Conservation (phyloP, 2,113 vertebrate species). For the Pampusana beccarii region DNA sequence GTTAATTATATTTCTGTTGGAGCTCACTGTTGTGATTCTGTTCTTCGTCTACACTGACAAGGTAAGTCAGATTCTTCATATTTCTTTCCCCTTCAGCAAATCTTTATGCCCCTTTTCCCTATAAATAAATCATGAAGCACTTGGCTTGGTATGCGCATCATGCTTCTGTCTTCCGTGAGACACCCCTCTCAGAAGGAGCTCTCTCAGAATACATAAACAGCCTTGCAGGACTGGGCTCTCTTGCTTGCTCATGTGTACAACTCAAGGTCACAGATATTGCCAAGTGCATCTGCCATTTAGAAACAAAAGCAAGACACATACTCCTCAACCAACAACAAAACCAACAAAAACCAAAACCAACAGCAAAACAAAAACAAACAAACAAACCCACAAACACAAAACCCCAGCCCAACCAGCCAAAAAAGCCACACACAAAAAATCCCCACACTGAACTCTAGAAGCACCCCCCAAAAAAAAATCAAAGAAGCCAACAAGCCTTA, state of each 20-base stretch:
- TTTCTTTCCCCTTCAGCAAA: conserved; percentile 60
- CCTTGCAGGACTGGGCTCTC: not conserved
- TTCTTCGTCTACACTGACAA: conserved; percentile 95
- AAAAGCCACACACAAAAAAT: not conserved
- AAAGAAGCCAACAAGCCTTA: not conserved
- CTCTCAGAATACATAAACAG: conserved; percentile 58
- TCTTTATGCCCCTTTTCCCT: conserved; percentile 52
- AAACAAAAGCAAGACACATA: not conserved
- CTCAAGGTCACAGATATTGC: conserved; percentile 58
- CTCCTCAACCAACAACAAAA: too few species aligned
- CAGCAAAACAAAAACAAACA: not conserved
- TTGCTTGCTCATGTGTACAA: not conserved
- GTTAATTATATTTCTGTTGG: conserved; percentile 93
- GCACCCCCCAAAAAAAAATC: not conserved
- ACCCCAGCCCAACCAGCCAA: too few species aligned
- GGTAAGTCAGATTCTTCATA: conserved; percentile 78
- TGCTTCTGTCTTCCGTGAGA: conserved; percentile 55
- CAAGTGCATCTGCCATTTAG: conserved; percentile 8
- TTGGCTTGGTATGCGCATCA: conserved; percentile 59
- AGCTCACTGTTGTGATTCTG: conserved; percentile 89
- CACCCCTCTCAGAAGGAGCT: conserved; percentile 39
- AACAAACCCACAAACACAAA: not conserved
- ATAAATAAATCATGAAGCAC: conserved; percentile 68
- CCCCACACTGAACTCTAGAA: too few species aligned
- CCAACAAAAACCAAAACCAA: not conserved